Conservation (phyloP, 2,113 vertebrate species). For the Scomber scombrus region DNA sequence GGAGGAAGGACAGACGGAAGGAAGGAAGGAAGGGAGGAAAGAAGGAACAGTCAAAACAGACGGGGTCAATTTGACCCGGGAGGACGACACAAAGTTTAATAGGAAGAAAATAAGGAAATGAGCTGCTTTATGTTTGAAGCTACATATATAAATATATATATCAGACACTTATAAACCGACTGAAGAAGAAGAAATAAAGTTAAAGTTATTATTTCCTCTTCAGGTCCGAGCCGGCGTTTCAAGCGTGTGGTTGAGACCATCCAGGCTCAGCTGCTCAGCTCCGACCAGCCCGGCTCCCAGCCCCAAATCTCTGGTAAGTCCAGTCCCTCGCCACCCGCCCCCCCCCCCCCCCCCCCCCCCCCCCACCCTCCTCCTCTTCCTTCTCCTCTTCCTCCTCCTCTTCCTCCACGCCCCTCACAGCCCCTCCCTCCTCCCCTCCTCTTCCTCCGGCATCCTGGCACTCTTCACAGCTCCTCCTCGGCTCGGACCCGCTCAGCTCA, state of each 20-base stretch:
- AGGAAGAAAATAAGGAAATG: no score
- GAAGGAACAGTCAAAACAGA: no score
- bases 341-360: background rate
- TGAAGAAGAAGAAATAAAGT: no score
- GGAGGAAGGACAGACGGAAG: no score
- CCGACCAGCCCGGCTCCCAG: conserved; percentile 94
- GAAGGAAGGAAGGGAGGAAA: no score
- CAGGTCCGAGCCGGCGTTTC: conserved; percentile 98
- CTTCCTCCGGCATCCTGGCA: conserved; percentile 55
- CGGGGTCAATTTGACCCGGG: no score
- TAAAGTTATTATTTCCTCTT: no score
- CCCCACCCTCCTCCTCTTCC: conserved; percentile 7
- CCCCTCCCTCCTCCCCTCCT: conserved; percentile 4
- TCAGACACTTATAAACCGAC: no score
- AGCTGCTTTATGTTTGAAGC: no score
- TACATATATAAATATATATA: no score
- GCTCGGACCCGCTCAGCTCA: conserved; percentile 44
- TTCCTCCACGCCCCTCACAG: conserved; percentile 24
- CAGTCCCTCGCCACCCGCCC: conserved; percentile 18
- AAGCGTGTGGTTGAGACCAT: conserved; percentile 99
- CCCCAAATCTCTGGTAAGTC: conserved; percentile 94
- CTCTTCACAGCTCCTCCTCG: conserved; percentile 48
- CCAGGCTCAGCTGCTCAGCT: conserved; percentile 96
- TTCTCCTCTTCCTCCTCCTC: conserved; percentile 13
- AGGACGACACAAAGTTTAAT: no score